A percentile compares a stretch with the other conserved stretches of the same genome.
These are phyloP conservation scores for Gandaritis pyraliata DNA, from an alignment of 2,888 invertebrate species.

Conservation along the genomic window DNA sequence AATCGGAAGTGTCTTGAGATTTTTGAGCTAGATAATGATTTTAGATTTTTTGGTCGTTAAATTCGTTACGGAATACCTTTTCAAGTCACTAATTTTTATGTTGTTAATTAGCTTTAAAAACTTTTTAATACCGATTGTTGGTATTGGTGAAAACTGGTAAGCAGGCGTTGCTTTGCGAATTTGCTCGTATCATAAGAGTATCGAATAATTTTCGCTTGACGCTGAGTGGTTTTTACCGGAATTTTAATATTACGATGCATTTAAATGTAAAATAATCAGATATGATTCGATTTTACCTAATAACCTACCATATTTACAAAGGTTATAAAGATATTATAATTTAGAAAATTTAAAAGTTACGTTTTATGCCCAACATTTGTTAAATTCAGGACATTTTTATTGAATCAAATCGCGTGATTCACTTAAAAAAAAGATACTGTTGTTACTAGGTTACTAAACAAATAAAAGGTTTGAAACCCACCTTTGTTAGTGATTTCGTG, in stretches of 20 bases:
- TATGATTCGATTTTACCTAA: constrained; percentile 49
- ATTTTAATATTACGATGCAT: constrained; percentile 65
- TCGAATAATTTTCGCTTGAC: constrained; percentile 66
- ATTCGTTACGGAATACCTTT: too few species aligned
- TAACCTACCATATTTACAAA: constrained; percentile 52
- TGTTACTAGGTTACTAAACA: too few species aligned
- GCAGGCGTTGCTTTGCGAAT: background rate
- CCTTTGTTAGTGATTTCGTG: background rate
- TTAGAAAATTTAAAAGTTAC: background rate
- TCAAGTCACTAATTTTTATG: too few species aligned
- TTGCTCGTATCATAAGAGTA: constrained; percentile 42
- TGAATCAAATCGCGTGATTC: background rate
- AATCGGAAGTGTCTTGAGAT: too few species aligned
- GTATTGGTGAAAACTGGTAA: background rate
- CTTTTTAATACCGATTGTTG: background rate
- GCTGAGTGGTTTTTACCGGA: constrained; percentile 65
- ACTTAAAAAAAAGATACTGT: background rate
- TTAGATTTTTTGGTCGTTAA: too few species aligned
- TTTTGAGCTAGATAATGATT: too few species aligned
- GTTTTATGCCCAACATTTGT: background rate
- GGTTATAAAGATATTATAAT: constrained; percentile 59
- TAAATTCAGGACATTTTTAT: background rate
- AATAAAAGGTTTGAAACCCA: too few species aligned
- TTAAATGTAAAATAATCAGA: constrained; percentile 67
- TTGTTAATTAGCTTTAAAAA: too few species aligned